Evolutionary conservation across 1,140 invertebrate species (phyloP), one percentile per base, ranked within the genome.

Genomic region (Cataglyphis hispanica): DNA sequence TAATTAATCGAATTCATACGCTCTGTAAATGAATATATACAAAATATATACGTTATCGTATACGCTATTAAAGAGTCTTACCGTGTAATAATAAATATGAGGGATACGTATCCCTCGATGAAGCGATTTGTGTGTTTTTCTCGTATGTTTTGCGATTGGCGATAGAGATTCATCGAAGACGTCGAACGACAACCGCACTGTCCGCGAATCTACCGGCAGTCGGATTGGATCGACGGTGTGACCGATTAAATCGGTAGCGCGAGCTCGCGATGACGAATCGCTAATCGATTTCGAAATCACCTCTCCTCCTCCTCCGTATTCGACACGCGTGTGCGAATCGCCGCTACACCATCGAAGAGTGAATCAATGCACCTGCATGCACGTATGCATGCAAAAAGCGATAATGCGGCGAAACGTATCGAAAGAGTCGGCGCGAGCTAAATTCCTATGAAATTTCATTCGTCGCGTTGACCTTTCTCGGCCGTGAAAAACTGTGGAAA

Each of bases 391-490:
- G 5, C 7, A 46, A 19, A 22, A 27, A 19, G 2, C 37, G 43
- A 85, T 85, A 85, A 74, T 85, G 11, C 85, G 34, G 40, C 25
- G n/a, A 81, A 43, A 70, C 25, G 66, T 67, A 72, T 64, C 67
- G 56, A 40, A 72, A 64, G 13, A 46, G 16, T 13, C 43, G 2
- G 43, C 8, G 19, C 66, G 34, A 72, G 43, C 16, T 86, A 64
- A 74, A 74, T 83, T 85, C 16, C 50, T 78, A 37, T 4, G 22
- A 50, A 40, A 63, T 61, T 67, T 50, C 46, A 50, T 50, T 50
- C 46, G 19, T 50, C 40, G 43, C 25, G 27, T 16, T 19, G 27
- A 5, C 13, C 31, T 25, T 22, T 37, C 19, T 37, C 22, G 22
- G n/a, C 3, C 8, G 4, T 13, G 4, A n/a, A 25, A 25, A 25